Evolutionary conservation across 2,113 vertebrate species (phyloP), one percentile per base, ranked within the genome.

Genomic region (Anas platyrhynchos): DNA sequence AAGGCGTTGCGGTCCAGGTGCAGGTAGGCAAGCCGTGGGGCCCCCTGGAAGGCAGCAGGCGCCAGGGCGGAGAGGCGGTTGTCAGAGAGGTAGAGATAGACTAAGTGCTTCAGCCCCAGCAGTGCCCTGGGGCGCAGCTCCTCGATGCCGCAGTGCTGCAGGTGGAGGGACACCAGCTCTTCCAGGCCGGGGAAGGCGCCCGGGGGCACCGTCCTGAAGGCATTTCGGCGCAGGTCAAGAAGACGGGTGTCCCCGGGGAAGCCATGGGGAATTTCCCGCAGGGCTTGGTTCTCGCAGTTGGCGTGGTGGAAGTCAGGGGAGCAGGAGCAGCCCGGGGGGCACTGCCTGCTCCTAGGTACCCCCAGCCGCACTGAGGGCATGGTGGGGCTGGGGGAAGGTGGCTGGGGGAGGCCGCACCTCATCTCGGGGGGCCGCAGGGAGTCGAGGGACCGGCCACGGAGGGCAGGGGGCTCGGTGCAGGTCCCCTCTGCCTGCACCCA

Each of bases 71-170:
- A 97, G 59, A 99, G 98, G 71, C 74, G 96, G 82, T 99, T 99
- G 96, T 99, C n/a, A 0, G 98, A 98, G 63, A 99, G 98, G 98
- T 99, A 99, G 65, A 99, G 98, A 95, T 99, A 99, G 46, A 99
- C 86, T 26, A 99, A 97, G 44, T 97, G 97, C 74, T 97, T 97
- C 98, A 99, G 98, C 9, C 99, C 98, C 3, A 7, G 96, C 91
- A 99, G 98, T 3, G 99, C 99, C 2, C 98, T 97, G 0, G 93
- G 94, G 20, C 97, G 98, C 88, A 99, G 96, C 9, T 50, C 96
- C 2, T 88, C 41, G 8, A 99, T 98, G 93, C 96, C 88, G 77
- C 99, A 99, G 95, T 94, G 97, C 97, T 99, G 99, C 87, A 99
- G 97, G 75, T 99, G 99, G 62, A 99, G 97, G 0, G 99, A 99